Base-by-base conservation (phyloP, 2,888 invertebrate genomes). In the Ephialtes manifestator region DNA sequence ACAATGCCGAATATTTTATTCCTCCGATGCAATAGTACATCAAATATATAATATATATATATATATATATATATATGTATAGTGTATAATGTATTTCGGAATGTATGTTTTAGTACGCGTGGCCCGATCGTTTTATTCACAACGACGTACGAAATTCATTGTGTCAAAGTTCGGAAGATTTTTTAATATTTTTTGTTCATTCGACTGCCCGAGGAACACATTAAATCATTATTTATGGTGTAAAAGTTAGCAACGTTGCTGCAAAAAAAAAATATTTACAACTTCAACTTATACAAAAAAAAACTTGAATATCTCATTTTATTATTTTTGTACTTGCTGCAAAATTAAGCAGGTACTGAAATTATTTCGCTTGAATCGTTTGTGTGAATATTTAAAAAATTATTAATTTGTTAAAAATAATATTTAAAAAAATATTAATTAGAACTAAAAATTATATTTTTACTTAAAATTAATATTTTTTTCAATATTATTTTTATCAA, bases 1-100 rank as follows among this genome's bases (percentile, higher is more conserved):
- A 67, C 51, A 79, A 68, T 79, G 68, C 46, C 63, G 55, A 68
- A 68, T 74, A 65, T 74, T 83, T 67, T 83, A 75, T 79, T 75
- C 43, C 55, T 71, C 68, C 75, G 79, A 83, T 83, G 79, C 68
- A 68, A 77, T 68, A 75, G 74, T 78, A 81, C 81, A 78, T 78
- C 70, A 68, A 81, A 65, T 78, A 81, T 75, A 81, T 77, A 78
- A 67, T 65, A 60, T 65, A 72, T 80, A 39, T 74, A 81, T 72
- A 24, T 78, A 24, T 67, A 67, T n/a, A 67, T 65, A 60, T 65
- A 72, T 80, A 39, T 74, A 81, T 72, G 35, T 78, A 24, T 67
- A 67, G 18, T 72, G 39, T 72, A 58, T 46, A 68, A 18, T 60
- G 55, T 68, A 70, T 78, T 67, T 77, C 46, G 76, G 65, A 72